These are phyloP conservation scores for Drosophila guanche DNA, from an alignment of 1,140 invertebrate species.

Conservation along the genomic window DNA sequence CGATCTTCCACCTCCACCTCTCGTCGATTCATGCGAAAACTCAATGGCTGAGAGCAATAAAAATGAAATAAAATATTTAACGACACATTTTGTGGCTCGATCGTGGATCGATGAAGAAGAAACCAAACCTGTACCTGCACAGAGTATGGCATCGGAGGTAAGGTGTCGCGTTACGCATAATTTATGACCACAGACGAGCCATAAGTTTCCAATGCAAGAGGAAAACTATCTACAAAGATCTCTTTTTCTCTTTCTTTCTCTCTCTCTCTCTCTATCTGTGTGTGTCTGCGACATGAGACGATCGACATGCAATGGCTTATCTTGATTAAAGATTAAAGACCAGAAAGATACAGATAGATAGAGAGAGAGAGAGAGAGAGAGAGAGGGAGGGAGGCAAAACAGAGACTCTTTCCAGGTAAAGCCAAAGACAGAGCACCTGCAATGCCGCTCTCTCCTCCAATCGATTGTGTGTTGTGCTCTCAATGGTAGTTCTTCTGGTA, in stretches of 20 bases:
- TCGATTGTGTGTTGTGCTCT: slow-evolving; percentile 15
- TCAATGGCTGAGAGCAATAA: slow-evolving; percentile 48
- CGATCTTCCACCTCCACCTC: slow-evolving; percentile 16
- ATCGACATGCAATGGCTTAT: slow-evolving; percentile 58
- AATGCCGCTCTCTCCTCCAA: slow-evolving; percentile 34
- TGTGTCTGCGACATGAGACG: slow-evolving; percentile 45
- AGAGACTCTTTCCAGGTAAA: slow-evolving; percentile 33
- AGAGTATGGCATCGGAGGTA: slow-evolving; percentile 17
- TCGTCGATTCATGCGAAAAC: slow-evolving; percentile 30
- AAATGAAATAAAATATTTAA: slow-evolving; percentile 76
- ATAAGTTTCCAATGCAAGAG: slow-evolving; percentile 58
- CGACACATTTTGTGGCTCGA: slow-evolving; percentile 46
- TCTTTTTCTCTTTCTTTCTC: too few relatives aligned
- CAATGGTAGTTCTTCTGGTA: slow-evolving; percentile 60
- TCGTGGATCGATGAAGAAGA: slow-evolving; percentile 21
- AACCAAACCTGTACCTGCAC: slow-evolving; percentile 51
- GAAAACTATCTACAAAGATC: too few relatives aligned
- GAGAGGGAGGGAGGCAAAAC: background rate
- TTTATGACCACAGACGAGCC: slow-evolving; percentile 70
- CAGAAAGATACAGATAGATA: background rate
- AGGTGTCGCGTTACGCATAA: slow-evolving; percentile 83
- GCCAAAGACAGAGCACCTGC: slow-evolving; percentile 31
- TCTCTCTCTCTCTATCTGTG: too few relatives aligned
- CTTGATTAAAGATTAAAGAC: slow-evolving; percentile 56
- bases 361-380: slow-evolving; percentile 6